Base-by-base conservation (phyloP, 2,888 invertebrate genomes). In the Tholera decimalis region DNA sequence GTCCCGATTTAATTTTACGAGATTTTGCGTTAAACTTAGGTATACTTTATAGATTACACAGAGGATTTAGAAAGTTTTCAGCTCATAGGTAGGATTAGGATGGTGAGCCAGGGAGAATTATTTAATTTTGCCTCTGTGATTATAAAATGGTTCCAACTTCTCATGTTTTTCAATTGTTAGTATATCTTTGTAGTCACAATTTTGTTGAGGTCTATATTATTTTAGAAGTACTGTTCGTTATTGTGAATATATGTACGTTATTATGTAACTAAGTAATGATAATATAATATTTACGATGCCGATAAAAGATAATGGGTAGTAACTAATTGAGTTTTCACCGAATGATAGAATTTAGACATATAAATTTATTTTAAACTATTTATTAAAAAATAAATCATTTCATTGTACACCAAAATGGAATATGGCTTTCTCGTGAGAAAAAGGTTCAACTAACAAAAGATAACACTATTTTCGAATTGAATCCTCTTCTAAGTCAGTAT, bases 1-100 rank as follows among this genome's bases (percentile, higher is more conserved):
- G 77, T 80, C 49, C 44, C 22, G 56, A 51, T 76, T 77, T 64
- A 66, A 80, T 80, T 69, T 80, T 51, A 62, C 57, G 61, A 80
- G 80, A 69, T 80, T 78, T 64, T 13, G 49, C 33, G 39, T 18
- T 61, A 63, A 61, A 63, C 63, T 51, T 20, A 47, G 30, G 26
- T 55, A 20, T 46, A 66, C 47, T 68, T 63, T 58, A 58, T 72
- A 62, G 64, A 79, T 66, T 79, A 66, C 66, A 72, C n/a, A 18
- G 58, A 49, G 61, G 47, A 64, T 78, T 75, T 66, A 57, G 33
- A 61, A 66, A 75, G 53, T 71, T 71, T 72, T 59, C 63, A 49
- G 58, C 56, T 62, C 49, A 62, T 58, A 66, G 54, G 59, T 33
- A 20, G 46, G 61, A 77, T 76, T 68, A 79, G 41, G 49, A 44